A percentile compares a stretch with the other conserved stretches of the same genome.
Conservation (phyloP, 2,888 invertebrate genomes). For the Aphodius granarius region DNA sequence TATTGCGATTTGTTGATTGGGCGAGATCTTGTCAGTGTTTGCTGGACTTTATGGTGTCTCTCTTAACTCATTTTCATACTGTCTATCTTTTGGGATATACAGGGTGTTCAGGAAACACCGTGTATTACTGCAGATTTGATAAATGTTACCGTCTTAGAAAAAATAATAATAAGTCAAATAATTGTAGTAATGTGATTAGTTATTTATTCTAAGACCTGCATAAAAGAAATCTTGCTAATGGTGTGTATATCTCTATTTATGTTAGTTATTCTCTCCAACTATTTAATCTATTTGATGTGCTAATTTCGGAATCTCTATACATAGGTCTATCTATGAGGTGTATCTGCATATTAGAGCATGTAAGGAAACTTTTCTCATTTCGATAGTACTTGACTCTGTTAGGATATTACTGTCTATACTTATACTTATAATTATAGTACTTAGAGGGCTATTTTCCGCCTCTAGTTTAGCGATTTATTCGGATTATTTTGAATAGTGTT, state of each 20-base stretch:
- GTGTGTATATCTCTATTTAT: neutral
- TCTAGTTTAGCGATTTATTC: neutral
- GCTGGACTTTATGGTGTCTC: neutral
- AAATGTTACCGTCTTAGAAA: neutral
- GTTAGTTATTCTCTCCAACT: neutral
- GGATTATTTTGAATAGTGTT: too few species aligned
- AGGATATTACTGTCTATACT: too few species aligned
- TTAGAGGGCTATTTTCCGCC: neutral
- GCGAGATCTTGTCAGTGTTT: conserved; percentile 15
- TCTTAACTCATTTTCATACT: neutral
- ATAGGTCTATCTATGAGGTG: neutral
- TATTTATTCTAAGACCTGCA: neutral
- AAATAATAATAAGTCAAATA: neutral
- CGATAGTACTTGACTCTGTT: neutral
- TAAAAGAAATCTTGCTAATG: neutral
- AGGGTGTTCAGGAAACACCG: too few species aligned
- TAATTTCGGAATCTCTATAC: neutral
- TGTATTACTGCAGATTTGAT: neutral
- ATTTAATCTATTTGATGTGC: neutral
- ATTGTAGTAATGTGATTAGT: neutral
- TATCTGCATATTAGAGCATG: neutral
- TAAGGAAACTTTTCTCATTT: neutral
- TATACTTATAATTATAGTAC: neutral
- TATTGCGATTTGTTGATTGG: conserved; percentile 14
- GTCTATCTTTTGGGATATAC: neutral